Conservation (phyloP, 2,113 vertebrate genomes). For the Tragelaphus imberbis region DNA sequence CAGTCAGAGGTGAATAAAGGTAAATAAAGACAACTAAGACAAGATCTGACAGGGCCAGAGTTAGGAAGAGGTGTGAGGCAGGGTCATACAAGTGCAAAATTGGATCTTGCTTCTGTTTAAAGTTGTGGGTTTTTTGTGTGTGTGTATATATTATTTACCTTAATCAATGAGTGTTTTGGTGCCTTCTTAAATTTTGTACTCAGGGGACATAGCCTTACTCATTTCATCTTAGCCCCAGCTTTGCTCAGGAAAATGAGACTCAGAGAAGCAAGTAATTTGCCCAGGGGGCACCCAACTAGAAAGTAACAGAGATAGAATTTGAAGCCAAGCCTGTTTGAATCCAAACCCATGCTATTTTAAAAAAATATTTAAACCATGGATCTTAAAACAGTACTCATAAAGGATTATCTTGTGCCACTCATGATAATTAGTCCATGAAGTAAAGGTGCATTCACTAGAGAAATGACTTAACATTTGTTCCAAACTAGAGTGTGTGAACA, state of each 20-base stretch:
- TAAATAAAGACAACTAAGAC: slow-evolving; percentile 18
- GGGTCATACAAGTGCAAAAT: neutral
- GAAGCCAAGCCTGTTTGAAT: slow-evolving; percentile 8
- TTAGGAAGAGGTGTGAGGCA: neutral
- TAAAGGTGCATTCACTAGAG: slow-evolving; percentile 21
- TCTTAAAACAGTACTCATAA: slow-evolving; percentile 25
- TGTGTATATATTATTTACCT: neutral
- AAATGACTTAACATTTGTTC: neutral
- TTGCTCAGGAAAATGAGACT: slow-evolving; percentile 21
- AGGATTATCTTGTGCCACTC: slow-evolving; percentile 19
- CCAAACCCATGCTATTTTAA: neutral
- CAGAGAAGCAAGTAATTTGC: slow-evolving; percentile 28
- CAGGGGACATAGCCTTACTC: neutral
- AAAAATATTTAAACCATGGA: neutral
- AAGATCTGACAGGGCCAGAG: neutral
- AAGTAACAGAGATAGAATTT: slow-evolving; percentile 11
- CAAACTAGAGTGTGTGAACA: slow-evolving; percentile 24
- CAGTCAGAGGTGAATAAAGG: neutral
- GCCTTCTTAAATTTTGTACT: neutral
- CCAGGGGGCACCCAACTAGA: neutral
- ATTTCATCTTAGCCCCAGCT: neutral
- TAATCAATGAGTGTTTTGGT: neutral
- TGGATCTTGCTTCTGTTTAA: neutral
- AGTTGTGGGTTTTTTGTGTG: neutral
- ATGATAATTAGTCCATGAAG: slow-evolving; percentile 20